phyloP scores from a whole-genome alignment of 1,140 invertebrate genomes.

The Myzus persicae region DNA sequence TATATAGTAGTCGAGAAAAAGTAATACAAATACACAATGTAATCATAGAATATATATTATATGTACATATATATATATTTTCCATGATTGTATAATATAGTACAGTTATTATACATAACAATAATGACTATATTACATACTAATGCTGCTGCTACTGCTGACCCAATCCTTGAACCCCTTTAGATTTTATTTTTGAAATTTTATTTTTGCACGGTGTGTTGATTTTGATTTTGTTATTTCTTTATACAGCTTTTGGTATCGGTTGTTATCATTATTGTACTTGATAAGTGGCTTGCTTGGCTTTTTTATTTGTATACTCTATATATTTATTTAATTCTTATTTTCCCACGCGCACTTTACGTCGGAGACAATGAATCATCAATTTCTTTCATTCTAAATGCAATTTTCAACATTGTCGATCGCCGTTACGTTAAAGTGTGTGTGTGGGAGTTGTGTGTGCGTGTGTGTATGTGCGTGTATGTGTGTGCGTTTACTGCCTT shows the following conservation, averaged over 20 bases:
- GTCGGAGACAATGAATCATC: background rate
- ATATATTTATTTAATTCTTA: background rate
- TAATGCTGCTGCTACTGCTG: slow-evolving; percentile 41
- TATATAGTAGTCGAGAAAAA: slow-evolving; percentile 8
- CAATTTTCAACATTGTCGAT: background rate
- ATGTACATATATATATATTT: background rate
- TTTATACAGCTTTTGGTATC: background rate
- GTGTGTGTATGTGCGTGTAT: background rate
- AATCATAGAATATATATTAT: slow-evolving; percentile 4
- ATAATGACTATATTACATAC: slow-evolving; percentile 6
- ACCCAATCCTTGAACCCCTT: background rate
- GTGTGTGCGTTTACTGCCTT: slow-evolving; percentile 6
- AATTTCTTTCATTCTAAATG: background rate
- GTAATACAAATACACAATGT: background rate
- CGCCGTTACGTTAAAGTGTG: background rate
- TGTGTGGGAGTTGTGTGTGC: background rate
- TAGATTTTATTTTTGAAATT: background rate
- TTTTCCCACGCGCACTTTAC: slow-evolving; percentile 10
- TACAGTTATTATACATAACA: background rate
- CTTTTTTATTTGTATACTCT: slow-evolving; percentile 23
- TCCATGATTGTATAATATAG: background rate
- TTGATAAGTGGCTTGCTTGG: slow-evolving; percentile 34
- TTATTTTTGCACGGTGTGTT: slow-evolving; percentile 40
- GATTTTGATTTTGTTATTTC: background rate
- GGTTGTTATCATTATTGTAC: background rate